These are phyloP conservation scores for Tachuris rubrigastra DNA, from an alignment of 2,113 vertebrate genomes.

Conservation along the genomic window DNA sequence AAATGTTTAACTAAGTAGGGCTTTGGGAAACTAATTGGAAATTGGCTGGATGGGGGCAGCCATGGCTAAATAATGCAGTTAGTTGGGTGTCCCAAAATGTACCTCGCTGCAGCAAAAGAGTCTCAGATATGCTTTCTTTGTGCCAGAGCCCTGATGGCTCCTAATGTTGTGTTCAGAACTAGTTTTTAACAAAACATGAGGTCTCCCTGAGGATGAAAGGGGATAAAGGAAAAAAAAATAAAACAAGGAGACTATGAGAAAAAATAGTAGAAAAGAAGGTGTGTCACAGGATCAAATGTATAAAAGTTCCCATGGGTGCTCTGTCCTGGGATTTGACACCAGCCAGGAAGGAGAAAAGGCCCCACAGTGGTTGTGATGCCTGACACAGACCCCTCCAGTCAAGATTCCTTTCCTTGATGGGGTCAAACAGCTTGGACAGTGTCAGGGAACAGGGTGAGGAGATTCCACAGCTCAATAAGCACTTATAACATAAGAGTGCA, in stretches of 20 bases:
- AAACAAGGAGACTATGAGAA: neutral
- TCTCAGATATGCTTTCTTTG: neutral
- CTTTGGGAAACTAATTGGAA: neutral
- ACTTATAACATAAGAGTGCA: neutral
- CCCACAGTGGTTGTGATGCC: neutral
- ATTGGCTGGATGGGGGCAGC: neutral
- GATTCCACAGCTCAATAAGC: neutral
- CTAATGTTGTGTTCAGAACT: neutral
- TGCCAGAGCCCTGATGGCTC: neutral
- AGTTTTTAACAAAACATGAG: neutral
- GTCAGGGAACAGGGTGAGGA: neutral
- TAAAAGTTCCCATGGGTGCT: neutral
- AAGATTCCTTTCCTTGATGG: accelerated
- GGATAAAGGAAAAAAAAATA: neutral
- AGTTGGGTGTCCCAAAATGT: neutral
- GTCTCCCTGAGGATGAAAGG: neutral
- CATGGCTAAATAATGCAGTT: neutral
- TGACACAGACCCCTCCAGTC: accelerated
- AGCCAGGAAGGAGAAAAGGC: neutral
- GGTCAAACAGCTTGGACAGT: neutral
- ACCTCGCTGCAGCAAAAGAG: neutral
- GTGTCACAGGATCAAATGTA: neutral
- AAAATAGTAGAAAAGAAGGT: neutral
- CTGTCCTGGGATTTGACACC: neutral
- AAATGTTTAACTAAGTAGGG: neutral